Base-by-base conservation (phyloP, 2,888 invertebrate species). In the Drosophila picticornis region DNA sequence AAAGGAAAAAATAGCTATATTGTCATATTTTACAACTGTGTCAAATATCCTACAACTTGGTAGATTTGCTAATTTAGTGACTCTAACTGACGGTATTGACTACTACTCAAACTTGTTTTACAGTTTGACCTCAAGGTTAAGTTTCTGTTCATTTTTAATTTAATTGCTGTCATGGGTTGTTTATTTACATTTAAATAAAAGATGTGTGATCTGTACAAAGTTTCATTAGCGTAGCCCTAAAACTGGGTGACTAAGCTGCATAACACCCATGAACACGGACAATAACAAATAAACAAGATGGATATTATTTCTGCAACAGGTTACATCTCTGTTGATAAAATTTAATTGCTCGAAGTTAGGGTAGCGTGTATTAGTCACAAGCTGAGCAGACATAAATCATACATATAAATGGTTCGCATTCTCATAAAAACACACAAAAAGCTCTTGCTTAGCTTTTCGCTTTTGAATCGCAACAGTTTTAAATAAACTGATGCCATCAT, bases 401-500 rank as follows among this genome's bases (percentile, higher is more conserved):
- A n/a, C 29, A 66, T 25, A 53, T 11, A 31, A 25, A 46, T 9
- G 19, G 19, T 50, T 36, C 2, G 10, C 51, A 50, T 51, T 6
- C 51, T 60, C 51, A 51, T 51, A 36, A 60, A 46, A 16, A 29
- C 11, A 29, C 1, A 36, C 7, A 68, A 32, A 63, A 55, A 71
- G 65, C 59, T 72, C 32, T 4, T 22, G 22, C 31, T 4, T n/a
- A 43, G 43, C 48, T 61, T 50, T 68, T 16, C 29, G 48, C 16
- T n/a, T 31, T 40, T 31, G 32, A 27, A 53, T 52, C 46, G 40
- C 34, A 55, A 36, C 40, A 38, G 40, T 55, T 40, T 51, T 51
- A 31, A 25, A 55, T 48, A 69, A 36, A 63, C 1, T 69, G 52
- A 50, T 75, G 68, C 38, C 80, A 77, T 86, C 83, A 84, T 72